Evolutionary conservation across 23 tunicate species (phyloP).

Genomic region (Ciona savignyi): DNA sequence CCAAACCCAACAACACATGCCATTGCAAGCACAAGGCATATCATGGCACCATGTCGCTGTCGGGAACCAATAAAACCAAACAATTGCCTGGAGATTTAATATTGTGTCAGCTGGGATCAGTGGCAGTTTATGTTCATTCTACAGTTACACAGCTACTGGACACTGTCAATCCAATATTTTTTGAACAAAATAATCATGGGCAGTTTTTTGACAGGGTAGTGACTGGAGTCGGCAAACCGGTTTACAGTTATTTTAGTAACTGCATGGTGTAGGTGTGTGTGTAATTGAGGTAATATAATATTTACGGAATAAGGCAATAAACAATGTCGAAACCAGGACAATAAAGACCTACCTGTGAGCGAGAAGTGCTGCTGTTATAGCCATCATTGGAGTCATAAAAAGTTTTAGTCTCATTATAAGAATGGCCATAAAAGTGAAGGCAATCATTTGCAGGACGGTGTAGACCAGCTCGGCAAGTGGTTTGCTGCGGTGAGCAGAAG

Average conservation of each 20-base stretch:
- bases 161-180: no score
- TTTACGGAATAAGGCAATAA: no score
- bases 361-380: slow-evolving; percentile 60
- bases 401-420: slow-evolving; percentile 97
- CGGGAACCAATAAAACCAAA: slow-evolving; percentile 59
- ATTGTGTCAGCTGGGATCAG: no score
- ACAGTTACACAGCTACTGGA: no score
- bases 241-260: no score
- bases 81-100: slow-evolving; percentile 31
- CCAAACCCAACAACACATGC: slow-evolving; percentile 54
- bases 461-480: slow-evolving; percentile 86
- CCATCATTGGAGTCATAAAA: slow-evolving; percentile 99
- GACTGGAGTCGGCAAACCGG: no score
- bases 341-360: slow-evolving; percentile 75
- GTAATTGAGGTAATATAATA: no score
- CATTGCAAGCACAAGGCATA: slow-evolving; percentile 65
- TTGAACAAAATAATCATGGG: no score
- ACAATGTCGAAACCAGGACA: no score
- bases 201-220: no score
- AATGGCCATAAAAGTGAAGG: slow-evolving; percentile 90
- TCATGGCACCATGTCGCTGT: slow-evolving; percentile 26
- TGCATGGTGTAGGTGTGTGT: no score
- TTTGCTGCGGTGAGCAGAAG: slow-evolving; percentile 62
- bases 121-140: no score
- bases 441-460: slow-evolving; percentile 88